phyloP scores from a whole-genome alignment of 2,888 invertebrate species.

The Dexiosoma caninum region DNA sequence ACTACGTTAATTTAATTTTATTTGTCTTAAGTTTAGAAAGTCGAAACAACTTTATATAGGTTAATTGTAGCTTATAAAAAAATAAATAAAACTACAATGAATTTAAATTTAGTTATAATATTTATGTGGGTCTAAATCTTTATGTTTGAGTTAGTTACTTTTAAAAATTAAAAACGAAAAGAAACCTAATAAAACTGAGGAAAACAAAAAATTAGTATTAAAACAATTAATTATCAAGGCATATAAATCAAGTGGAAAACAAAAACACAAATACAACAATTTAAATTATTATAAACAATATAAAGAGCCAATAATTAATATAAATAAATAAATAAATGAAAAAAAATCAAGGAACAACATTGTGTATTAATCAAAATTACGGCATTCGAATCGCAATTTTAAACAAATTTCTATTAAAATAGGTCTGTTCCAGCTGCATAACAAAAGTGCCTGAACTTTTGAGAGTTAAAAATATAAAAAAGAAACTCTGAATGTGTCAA shows the following conservation, averaged over 20 bases:
- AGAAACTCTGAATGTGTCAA: too few relatives aligned
- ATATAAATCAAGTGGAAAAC: conserved; percentile 36
- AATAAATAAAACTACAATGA: not conserved
- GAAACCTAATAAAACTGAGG: too few relatives aligned
- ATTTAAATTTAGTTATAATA: conserved; percentile 14
- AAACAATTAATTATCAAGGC: conserved; percentile 38
- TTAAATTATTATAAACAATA: conserved; percentile 57
- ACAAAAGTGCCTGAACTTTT: too few relatives aligned
- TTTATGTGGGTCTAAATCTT: conserved; percentile 10
- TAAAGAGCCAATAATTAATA: conserved; percentile 57
- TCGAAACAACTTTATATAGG: not conserved
- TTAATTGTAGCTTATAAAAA: not conserved
- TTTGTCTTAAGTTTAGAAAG: conserved; percentile 18
- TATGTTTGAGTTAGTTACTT: conserved; percentile 25
- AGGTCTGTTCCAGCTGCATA: too few relatives aligned
- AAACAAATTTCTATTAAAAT: too few relatives aligned
- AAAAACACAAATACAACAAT: conserved; percentile 52
- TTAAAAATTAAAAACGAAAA: not conserved
- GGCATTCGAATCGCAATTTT: too few relatives aligned
- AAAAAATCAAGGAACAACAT: not conserved
- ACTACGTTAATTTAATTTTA: conserved; percentile 16
- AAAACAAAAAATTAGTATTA: conserved; percentile 27
- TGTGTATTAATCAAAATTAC: not conserved
- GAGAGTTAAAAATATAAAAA: too few relatives aligned
- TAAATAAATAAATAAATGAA: conserved; percentile 39